A percentile compares a stretch with the other conserved stretches of the same genome.
Conservation (phyloP, 1,140 invertebrate species). For the Drosophila albomicans region DNA sequence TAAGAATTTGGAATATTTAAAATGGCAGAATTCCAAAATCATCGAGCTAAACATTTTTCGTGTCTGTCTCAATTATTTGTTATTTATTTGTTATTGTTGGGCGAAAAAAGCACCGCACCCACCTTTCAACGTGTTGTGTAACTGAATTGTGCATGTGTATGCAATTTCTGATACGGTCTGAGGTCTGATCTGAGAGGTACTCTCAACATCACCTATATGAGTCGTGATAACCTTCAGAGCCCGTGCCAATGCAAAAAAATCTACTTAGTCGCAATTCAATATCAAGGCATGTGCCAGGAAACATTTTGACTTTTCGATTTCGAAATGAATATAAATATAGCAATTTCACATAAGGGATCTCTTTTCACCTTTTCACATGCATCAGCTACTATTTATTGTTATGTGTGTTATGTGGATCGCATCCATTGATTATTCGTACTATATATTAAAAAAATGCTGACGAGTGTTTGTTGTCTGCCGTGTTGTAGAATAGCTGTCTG, state of each 20-base stretch:
- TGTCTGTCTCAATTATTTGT: slow-evolving; percentile 17
- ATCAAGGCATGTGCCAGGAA: slow-evolving; percentile 65
- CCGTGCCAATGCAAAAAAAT: slow-evolving; percentile 41
- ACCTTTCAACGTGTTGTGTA: slow-evolving; percentile 46
- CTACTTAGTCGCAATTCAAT: slow-evolving; percentile 55
- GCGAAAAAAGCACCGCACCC: slow-evolving; percentile 19
- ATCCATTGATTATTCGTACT: not conserved
- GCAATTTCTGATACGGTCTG: slow-evolving; percentile 15
- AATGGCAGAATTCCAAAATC: not conserved
- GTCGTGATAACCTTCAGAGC: slow-evolving; percentile 57
- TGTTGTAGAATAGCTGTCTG: not conserved
- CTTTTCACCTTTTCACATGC: not conserved
- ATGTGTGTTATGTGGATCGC: not conserved
- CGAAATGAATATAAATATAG: not conserved
- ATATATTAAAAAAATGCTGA: not conserved
- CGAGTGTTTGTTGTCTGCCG: not conserved
- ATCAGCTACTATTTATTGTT: not conserved
- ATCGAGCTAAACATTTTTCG: slow-evolving; percentile 6
- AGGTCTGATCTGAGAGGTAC: not conserved
- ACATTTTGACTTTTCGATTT: slow-evolving; percentile 66
- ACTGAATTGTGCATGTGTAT: slow-evolving; percentile 23
- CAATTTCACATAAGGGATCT: not conserved
- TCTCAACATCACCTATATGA: slow-evolving; percentile 19
- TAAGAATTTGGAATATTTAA: slow-evolving; percentile 34
- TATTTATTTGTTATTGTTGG: slow-evolving; percentile 35